Evolutionary conservation across 2,888 invertebrate species (phyloP).

Genomic region (Shargacucullia verbasci): DNA sequence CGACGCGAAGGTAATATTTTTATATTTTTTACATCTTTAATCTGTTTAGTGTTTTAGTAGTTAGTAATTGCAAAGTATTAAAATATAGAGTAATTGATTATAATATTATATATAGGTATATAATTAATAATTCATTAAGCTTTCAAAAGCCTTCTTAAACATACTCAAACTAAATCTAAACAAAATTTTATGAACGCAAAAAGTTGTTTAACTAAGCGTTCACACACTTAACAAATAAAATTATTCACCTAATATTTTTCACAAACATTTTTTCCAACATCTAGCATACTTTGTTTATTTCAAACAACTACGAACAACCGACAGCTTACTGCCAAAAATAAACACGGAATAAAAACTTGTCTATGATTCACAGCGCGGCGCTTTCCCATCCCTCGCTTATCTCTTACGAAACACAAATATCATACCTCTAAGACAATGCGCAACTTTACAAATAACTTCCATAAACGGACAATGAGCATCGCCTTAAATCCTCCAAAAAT

Average conservation of each 20-base stretch:
- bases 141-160: too few relatives aligned
- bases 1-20: too few relatives aligned
- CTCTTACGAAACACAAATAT: conserved; percentile 80
- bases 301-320: conserved; percentile 51
- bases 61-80: too few relatives aligned
- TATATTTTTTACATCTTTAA: too few relatives aligned
- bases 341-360: conserved; percentile 66
- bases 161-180: too few relatives aligned
- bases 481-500: conserved; percentile 40
- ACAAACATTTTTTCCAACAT: conserved; percentile 53
- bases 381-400: conserved; percentile 78
- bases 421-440: conserved; percentile 77
- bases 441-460: conserved; percentile 82
- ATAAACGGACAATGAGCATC: conserved; percentile 69
- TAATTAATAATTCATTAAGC: too few relatives aligned
- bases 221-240: conserved; percentile 57
- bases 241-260: conserved; percentile 39
- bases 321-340: conserved; percentile 77
- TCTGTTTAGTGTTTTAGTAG: too few relatives aligned
- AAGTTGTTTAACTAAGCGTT: conserved; percentile 24
- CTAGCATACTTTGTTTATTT: conserved; percentile 49
- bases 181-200: conserved; percentile 1
- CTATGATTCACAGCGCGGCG: conserved; percentile 58
- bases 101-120: too few relatives aligned
- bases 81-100: too few relatives aligned